Conservation (phyloP, 2,888 invertebrate genomes). For the Hoplodrina ambigua region DNA sequence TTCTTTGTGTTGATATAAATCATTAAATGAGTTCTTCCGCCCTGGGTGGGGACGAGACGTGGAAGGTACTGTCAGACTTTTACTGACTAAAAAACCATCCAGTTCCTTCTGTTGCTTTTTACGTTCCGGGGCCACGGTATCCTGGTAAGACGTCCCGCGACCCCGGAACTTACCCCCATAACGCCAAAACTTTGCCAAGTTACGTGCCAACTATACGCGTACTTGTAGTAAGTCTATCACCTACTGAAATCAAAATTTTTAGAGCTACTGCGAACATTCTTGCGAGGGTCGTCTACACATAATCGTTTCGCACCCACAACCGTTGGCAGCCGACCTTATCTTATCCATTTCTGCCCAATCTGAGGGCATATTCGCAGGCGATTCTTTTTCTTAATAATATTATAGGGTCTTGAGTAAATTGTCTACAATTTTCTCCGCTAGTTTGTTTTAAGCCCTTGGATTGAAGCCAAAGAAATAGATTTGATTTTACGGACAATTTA, state of each 20-base stretch:
- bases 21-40: too few species aligned
- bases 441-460: conserved; percentile 2
- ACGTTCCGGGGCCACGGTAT: too few species aligned
- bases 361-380: background rate
- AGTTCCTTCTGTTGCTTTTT: too few species aligned
- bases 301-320: conserved; percentile 20
- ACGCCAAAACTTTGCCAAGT: too few species aligned
- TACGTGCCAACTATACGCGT: background rate
- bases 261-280: background rate
- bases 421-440: conserved; percentile 25
- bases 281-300: background rate
- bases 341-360: conserved; percentile 23
- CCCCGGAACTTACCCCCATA: too few species aligned
- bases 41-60: too few species aligned
- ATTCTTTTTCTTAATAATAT: conserved; percentile 35
- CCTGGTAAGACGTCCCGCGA: too few species aligned
- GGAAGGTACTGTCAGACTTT: too few species aligned
- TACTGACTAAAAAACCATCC: too few species aligned
- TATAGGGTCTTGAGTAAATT: conserved; percentile 29
- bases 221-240: background rate
- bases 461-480: background rate
- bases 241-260: background rate
- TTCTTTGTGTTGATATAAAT: too few species aligned
- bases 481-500: too few species aligned
- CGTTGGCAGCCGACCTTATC: conserved; percentile 26